Evolutionary conservation across 2,113 vertebrate genomes (phyloP), one percentile per base, ranked within the genome.

Genomic region (Loxodonta africana): DNA sequence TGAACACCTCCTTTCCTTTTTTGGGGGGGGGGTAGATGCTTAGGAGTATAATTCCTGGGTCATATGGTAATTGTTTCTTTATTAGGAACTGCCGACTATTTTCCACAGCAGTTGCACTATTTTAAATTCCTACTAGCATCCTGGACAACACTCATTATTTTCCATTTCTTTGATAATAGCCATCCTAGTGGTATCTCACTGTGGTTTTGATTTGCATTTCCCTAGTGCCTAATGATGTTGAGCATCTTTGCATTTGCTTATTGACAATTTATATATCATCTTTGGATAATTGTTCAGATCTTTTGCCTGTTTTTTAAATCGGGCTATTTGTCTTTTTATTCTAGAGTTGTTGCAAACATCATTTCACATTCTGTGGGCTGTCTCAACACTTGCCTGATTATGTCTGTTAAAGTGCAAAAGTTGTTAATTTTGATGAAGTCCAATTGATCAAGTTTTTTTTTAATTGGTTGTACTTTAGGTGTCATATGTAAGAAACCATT

Each of bases 261-360:
- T 57, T 57, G 11, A 57, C 53, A 7, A 57, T 57, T 86, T 71
- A 3, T 60, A 2, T 65, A 62, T 33, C 10, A 73, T 53, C 46
- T 69, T 73, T 85, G 8, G 30, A 90, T 48, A 69, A 67, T 26
- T 62, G 2, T 95, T 77, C 17, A 62, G 10, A 53, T 87, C 0
- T 18, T 96, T 82, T 92, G 41, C 20, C 5, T 25, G 65, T 80
- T 95, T 89, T 17, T 90, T 92, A 30, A 86, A 30, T 62, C 74
- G 57, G 4, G 12, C 81, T 77, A 37, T 77, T 90, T 69, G 25
- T 82, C 9, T 25, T 87, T 69, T 93, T 48, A 60, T 17, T 41
- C 17, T 77, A 85, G 62, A 71, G 33, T 81, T 80, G 23, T 74
- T 86, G 18, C 11, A 93, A 77, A 44, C 76, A 74, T 63, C 5